Conservation (phyloP, 2,797 vertebrate species). For the Pseudomugil gertrudae region DNA sequence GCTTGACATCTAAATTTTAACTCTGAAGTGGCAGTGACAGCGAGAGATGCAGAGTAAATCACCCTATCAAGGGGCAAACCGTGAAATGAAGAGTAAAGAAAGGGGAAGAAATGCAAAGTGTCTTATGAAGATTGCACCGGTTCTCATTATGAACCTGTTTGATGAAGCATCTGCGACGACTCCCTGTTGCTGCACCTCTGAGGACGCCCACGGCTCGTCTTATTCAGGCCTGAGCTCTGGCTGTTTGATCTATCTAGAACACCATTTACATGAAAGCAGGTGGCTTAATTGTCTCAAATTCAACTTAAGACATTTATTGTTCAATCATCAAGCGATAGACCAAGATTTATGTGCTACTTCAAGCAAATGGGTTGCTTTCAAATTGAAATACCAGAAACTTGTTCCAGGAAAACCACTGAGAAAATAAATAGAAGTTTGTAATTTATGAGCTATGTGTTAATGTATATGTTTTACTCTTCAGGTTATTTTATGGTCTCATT, state of each 20-base stretch:
- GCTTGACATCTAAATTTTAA: slow-evolving; percentile 70
- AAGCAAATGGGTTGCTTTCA: slow-evolving; percentile 64
- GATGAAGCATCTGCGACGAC: slow-evolving; percentile 71
- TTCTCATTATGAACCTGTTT: slow-evolving; percentile 61
- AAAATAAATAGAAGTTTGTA: no score
- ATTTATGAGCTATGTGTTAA: no score
- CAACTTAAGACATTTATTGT: slow-evolving; percentile 66
- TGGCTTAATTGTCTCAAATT: slow-evolving; percentile 69
- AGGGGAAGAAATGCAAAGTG: slow-evolving; percentile 11
- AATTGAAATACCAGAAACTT: slow-evolving; percentile 62
- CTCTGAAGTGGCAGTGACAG: slow-evolving; percentile 41
- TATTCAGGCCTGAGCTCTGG: slow-evolving; percentile 40
- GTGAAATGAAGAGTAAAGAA: background rate
- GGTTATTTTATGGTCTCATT: no score
- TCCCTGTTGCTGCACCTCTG: slow-evolving; percentile 24
- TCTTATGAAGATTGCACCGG: slow-evolving; percentile 15
- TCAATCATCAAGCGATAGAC: slow-evolving; percentile 47
- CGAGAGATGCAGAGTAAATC: slow-evolving; percentile 49
- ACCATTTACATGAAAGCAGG: slow-evolving; percentile 66
- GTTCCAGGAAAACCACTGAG: slow-evolving; percentile 29
- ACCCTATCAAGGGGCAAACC: slow-evolving; percentile 32
- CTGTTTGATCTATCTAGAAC: slow-evolving; percentile 62
- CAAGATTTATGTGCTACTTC: slow-evolving; percentile 43
- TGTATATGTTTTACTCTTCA: no score
- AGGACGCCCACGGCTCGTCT: slow-evolving; percentile 52